Evolutionary conservation across 2,797 vertebrate genomes (phyloP), one percentile per base, ranked within the genome.

Genomic region (Eospalax fontanierii): DNA sequence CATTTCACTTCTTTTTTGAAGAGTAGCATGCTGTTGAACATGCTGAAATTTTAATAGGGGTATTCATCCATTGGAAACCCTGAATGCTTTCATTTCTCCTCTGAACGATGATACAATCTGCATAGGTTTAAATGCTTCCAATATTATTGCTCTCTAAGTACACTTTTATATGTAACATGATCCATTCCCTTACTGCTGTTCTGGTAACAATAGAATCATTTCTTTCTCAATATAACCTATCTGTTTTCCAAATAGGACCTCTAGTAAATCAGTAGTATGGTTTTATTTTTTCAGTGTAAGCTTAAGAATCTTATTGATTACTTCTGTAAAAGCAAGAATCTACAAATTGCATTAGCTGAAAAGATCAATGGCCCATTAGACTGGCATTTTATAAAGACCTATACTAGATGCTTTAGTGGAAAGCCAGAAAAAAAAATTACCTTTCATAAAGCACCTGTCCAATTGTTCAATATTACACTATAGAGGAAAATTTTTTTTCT

Each of bases 331-430:
- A 96, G 85, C 22, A 28, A 95, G 94, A 93, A 87, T 96, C 75
- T 95, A 96, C 95, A 97, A 97, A 97, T 96, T 95, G 79, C 91
- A 96, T 97, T 97, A 97, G 87, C 90, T 94, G 82, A 94, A 96
- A 97, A 96, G 91, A 97, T 98, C 97, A 97, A 98, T 97, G 94
- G 50, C n/a, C 90, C 93, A 93, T 96, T 98, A 95, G 91, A 74
- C 80, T 86, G 65, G 66, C 93, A 93, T 97, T 97, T 96, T 97
- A 96, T 97, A 96, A 96, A 98, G 95, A 95, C 91, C 84, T 97
- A 94, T 30, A 91, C 57, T 89, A 85, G 94, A 95, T 93, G 87
- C 71, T 95, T 96, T 73, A 95, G 46, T 86, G 87, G 71, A 97
- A 93, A 75, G 61, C 68, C 66, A 95, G 91, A 86, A 96, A 96